Percentiles rank a stretch among this genome's conserved stretches.
Evolutionary conservation across 2,888 invertebrate species (phyloP).

Genomic region (Eupithecia inturbata): DNA sequence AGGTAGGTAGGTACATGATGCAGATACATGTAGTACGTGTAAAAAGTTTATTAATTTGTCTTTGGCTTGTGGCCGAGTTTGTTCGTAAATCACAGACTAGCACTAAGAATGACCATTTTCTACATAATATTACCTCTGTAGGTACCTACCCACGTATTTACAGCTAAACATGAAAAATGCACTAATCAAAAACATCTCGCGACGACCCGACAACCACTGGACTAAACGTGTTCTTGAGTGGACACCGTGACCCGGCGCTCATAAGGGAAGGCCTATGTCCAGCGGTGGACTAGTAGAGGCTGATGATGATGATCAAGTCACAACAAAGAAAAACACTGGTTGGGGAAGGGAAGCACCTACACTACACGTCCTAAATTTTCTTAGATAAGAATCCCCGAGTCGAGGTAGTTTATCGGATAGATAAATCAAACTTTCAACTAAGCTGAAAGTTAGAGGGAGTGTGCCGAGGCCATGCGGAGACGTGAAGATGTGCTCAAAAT

Average conservation of each 20-base stretch:
- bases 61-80: too few species aligned
- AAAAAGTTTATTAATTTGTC: too few species aligned
- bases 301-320: background rate
- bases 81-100: too few species aligned
- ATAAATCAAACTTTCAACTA: constrained; percentile 40
- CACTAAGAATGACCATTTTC: background rate
- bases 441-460: constrained; percentile 31
- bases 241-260: background rate
- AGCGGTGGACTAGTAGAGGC: background rate
- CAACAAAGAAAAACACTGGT: background rate
- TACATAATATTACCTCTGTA: background rate
- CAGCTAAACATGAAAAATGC: background rate
- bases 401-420: constrained; percentile 38
- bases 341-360: background rate
- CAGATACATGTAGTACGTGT: too few species aligned
- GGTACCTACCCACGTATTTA: background rate
- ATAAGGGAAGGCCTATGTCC: background rate
- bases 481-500: constrained; percentile 28
- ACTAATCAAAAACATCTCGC: background rate
- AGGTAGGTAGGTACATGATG: too few species aligned
- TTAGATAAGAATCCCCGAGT: constrained; percentile 29
- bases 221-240: background rate
- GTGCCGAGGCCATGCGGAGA: constrained; percentile 19
- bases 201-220: background rate
- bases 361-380: constrained; percentile 25